Evolutionary conservation across 2,888 invertebrate genomes (phyloP).

Genomic region (Nemotelus nigrinus): DNA sequence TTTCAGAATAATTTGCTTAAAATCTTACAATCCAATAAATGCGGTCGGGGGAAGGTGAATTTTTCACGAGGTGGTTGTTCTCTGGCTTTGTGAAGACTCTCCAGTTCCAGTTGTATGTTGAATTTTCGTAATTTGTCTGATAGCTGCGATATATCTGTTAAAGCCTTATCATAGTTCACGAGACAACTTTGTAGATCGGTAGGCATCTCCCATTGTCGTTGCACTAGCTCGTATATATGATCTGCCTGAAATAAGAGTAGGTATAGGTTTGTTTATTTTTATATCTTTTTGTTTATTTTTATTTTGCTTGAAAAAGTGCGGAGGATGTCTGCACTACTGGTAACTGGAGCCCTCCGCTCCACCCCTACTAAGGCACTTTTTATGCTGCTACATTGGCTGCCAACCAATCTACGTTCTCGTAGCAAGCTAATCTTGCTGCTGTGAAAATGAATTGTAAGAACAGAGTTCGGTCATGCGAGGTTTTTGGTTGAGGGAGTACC

Average conservation of each 20-base stretch:
- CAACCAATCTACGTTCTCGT: too few species aligned
- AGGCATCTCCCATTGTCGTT: conserved; percentile 26
- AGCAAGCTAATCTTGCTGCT: too few species aligned
- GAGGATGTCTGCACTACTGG: too few species aligned
- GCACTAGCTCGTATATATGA: conserved; percentile 24
- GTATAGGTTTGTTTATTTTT: too few species aligned
- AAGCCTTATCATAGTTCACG: conserved; percentile 9
- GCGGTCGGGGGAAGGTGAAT: conserved; percentile 43
- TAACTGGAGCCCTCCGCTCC: too few species aligned
- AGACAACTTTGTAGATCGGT: conserved; percentile 7
- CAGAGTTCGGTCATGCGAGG: too few species aligned
- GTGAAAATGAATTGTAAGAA: too few species aligned
- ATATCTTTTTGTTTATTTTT: too few species aligned
- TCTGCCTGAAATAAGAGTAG: conserved; percentile 24
- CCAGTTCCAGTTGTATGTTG: conserved; percentile 26
- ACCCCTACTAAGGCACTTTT: too few species aligned
- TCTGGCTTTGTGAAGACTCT: not conserved
- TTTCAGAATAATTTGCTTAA: not conserved
- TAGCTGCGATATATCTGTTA: conserved; percentile 23
- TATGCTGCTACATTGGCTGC: too few species aligned
- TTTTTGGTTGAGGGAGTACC: too few species aligned
- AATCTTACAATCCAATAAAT: conserved; percentile 32
- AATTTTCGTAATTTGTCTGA: conserved; percentile 36
- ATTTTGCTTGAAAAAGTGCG: too few species aligned
- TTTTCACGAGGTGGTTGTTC: conserved; percentile 1